Evolutionary conservation across 2,113 vertebrate genomes (phyloP).

Genomic region (Prionailurus bengalensis): DNA sequence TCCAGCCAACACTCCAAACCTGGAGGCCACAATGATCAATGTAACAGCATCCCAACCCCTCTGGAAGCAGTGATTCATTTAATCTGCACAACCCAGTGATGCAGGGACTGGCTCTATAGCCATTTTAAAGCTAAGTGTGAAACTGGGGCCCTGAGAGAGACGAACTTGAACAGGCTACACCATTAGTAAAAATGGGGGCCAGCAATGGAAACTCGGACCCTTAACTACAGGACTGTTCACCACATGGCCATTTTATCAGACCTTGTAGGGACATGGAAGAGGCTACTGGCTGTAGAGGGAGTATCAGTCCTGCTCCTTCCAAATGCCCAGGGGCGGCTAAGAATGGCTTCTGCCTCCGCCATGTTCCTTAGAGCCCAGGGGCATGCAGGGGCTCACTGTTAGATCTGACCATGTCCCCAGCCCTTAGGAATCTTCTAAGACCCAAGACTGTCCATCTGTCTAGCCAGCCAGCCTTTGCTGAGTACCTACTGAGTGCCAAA

Average conservation of each 20-base stretch:
- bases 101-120: background rate
- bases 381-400: background rate
- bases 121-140: background rate
- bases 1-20: background rate
- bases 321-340: background rate
- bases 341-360: background rate
- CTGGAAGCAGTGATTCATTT: background rate
- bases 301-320: background rate
- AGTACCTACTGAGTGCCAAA: background rate
- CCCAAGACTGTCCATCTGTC: no score
- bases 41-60: no score
- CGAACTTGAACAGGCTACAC: no score
- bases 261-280: background rate
- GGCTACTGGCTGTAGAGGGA: background rate
- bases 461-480: background rate
- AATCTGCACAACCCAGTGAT: background rate
- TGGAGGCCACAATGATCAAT: background rate
- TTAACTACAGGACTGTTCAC: background rate
- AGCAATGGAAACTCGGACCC: background rate
- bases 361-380: background rate
- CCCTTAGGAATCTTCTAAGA: background rate
- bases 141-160: background rate
- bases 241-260: background rate
- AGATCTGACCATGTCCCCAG: background rate
- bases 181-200: background rate